Evolutionary conservation across 2,797 vertebrate species (phyloP), one percentile per base, ranked within the genome.

Genomic region (Heteromormyrus szaboi): DNA sequence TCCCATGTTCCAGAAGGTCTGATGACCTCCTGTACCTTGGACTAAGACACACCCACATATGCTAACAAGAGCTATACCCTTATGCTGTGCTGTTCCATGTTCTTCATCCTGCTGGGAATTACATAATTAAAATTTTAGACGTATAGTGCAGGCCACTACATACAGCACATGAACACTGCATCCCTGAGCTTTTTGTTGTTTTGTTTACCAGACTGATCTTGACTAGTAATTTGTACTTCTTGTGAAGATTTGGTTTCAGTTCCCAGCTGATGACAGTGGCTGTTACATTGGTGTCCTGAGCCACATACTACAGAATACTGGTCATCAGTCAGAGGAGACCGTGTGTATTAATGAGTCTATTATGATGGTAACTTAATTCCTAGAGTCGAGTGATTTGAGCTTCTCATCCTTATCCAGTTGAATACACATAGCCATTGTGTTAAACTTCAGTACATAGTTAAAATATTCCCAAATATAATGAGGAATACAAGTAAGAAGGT

Each of bases 11-110:
- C 96, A 0, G 96, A 96, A 89, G 96, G 96, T 50, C 91, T 96
- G 91, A 96, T 96, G 96, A 96, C 96, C 25, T 96, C 96, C 8
- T 96, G 96, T 65, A 96, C 96, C 1, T 96, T 95, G 96, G 96
- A 96, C 91, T 96, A 96, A 72, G 93, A 96, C 90, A 95, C 95
- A 0, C 94, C 92, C 91, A 92, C 95, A 0, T 0, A 90, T 51
- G 93, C 94, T 87, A 96, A 95, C 41, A 92, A 94, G 90, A 95
- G 96, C 93, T 96, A 96, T 91, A 96, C 96, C 2, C 94, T 96
- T 94, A 96, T 96, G 94, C 93, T 96, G 17, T 96, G 96, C 92
- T 96, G 95, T 85, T 96, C 95, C 88, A 95, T 96, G 17, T 96
- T 96, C 94, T 96, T 96, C 90, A 93, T 96, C 33, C 96, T 96